Evolutionary conservation across 2,888 invertebrate species (phyloP).

Genomic region (Acanthosepion pharaonis): DNA sequence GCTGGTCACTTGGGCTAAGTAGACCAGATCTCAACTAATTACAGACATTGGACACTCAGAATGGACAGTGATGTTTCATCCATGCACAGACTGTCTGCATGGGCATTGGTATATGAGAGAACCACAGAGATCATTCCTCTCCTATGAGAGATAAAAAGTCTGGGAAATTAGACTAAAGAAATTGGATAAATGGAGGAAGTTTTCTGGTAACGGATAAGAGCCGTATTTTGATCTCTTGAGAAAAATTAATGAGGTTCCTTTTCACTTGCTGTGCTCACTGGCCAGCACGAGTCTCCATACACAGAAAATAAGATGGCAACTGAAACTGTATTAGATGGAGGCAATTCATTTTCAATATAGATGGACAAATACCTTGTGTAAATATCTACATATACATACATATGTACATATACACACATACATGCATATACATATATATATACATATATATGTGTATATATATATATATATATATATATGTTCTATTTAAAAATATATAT

Average conservation of each 20-base stretch:
- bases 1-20: background rate
- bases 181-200: background rate
- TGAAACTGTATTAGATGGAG: no score
- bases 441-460: background rate
- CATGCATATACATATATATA: background rate
- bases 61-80: background rate
- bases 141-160: no score
- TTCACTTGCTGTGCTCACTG: background rate
- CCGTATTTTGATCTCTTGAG: background rate
- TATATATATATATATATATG: background rate
- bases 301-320: no score
- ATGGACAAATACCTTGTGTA: background rate
- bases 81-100: no score
- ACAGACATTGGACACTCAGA: background rate
- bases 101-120: no score
- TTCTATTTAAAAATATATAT: no score
- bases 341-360: background rate
- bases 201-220: background rate
- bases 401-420: background rate
- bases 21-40: background rate
- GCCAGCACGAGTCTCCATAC: no score
- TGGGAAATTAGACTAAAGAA: no score
- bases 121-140: no score
- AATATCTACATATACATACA: background rate
- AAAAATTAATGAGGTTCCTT: background rate